Evolutionary conservation across 2,888 invertebrate species (phyloP), one percentile per base, ranked within the genome.

Genomic region (Diaphora mendica): DNA sequence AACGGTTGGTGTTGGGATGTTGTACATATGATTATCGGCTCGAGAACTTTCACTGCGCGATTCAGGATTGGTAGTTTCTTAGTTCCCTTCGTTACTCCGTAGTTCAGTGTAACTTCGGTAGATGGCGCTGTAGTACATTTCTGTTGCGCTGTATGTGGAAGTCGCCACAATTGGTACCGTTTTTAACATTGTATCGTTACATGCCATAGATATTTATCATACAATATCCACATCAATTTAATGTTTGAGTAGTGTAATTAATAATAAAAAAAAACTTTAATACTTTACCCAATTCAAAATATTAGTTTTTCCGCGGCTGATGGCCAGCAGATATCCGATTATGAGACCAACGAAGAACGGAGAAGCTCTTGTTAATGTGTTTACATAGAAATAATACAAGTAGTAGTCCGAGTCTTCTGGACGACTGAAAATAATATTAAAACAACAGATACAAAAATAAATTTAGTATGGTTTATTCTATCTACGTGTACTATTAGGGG

Each of bases 331-430:
- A 48, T 93, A 93, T 0, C 93, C 93, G 68, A 87, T 88, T 51
- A 92, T 80, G 88, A 93, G 89, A 8, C 93, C 93, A 0, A 93
- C 89, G 65, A 92, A 90, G 82, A 93, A 93, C 0, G 93, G 93
- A 0, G 92, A 85, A 0, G 89, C 87, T 73, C 93, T 86, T 0
- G 91, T 86, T 3, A 93, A 68, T 0, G 91, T 90, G 76, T 92
- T 91, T 4, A 91, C 79, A 68, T 93, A 92, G 78, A 92, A 92
- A 3, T 85, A 67, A 0, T 1, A 64, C 51, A 89, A 11, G 44
- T 86, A 92, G 1, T 80, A 44, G 0, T 0, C 0, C 20, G 80
- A 64, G 0, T 90, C 89, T 1, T 70, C 71, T 0, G 64, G 51
- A n/a, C 90, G 82, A 3, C 85, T 85, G 71, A 51, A 84, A 76